Conservation (phyloP, 2,888 invertebrate genomes). For the Microctonus brassicae region DNA sequence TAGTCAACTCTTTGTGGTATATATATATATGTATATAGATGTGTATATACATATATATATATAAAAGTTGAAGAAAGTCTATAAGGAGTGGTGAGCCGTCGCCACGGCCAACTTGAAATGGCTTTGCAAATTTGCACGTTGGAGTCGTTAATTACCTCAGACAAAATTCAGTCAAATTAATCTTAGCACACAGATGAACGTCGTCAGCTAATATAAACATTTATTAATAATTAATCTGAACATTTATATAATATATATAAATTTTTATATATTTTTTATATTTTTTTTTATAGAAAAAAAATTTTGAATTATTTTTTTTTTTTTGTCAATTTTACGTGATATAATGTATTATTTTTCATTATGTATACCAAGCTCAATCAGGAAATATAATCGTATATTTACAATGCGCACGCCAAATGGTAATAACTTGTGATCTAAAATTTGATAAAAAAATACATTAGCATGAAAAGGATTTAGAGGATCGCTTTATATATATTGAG, state of each 20-base stretch:
- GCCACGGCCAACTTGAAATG: slow-evolving; percentile 64
- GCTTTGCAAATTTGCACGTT: slow-evolving; percentile 67
- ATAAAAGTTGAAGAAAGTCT: slow-evolving; percentile 49
- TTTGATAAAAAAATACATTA: slow-evolving; percentile 24
- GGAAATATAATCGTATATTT: background rate
- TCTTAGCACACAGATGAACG: background rate
- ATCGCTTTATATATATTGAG: background rate
- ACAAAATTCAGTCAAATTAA: background rate
- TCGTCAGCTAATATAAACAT: too few species aligned
- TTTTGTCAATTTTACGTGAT: background rate
- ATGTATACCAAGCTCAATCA: background rate
- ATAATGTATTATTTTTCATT: too few species aligned
- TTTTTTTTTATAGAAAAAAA: background rate
- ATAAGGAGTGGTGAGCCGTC: slow-evolving; percentile 36
- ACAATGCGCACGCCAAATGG: slow-evolving; percentile 7
- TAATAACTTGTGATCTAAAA: slow-evolving; percentile 7
- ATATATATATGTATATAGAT: background rate
- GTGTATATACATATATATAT: slow-evolving; percentile 48
- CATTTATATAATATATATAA: too few species aligned
- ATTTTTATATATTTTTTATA: background rate
- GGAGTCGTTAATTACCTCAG: slow-evolving; percentile 60
- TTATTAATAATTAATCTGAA: too few species aligned
- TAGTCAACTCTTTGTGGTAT: background rate
- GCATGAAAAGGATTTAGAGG: background rate
- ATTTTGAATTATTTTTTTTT: background rate